These are phyloP conservation scores for Gymnothorax javanicus DNA, from an alignment of 2,797 vertebrate genomes.

Conservation along the genomic window DNA sequence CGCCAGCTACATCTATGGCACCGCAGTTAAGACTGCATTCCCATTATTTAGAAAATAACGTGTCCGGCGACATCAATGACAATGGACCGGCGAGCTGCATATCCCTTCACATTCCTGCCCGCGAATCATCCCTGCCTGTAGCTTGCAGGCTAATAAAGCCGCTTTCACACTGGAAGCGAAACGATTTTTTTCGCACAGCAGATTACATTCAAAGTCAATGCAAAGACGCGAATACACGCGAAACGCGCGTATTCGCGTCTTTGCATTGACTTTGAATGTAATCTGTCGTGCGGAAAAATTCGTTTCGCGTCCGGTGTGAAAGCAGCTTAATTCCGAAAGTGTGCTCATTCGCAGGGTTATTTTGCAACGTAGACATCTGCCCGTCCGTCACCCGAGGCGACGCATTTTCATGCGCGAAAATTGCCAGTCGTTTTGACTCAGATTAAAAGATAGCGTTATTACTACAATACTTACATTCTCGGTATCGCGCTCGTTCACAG, in stretches of 20 bases:
- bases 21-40: background rate
- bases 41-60: background rate
- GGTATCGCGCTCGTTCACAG: constrained; percentile 91
- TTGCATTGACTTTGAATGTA: no score
- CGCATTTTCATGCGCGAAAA: background rate
- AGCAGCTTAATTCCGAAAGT: background rate
- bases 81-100: background rate
- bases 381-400: constrained; percentile 6
- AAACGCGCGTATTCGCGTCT: no score
- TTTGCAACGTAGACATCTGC: constrained; percentile 27
- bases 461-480: constrained; percentile 83
- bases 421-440: background rate
- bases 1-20: background rate
- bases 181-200: no score
- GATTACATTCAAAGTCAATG: no score
- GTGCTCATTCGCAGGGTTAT: constrained; percentile 9
- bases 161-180: no score
- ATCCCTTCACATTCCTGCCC: background rate
- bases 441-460: background rate
- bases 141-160: constrained; percentile 7
- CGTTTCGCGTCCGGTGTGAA: no score
- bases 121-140: constrained; percentile 11
- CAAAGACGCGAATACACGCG: no score
- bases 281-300: no score
- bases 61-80: background rate